Conservation (phyloP, 1,140 invertebrate genomes). For the Patella vulgata region DNA sequence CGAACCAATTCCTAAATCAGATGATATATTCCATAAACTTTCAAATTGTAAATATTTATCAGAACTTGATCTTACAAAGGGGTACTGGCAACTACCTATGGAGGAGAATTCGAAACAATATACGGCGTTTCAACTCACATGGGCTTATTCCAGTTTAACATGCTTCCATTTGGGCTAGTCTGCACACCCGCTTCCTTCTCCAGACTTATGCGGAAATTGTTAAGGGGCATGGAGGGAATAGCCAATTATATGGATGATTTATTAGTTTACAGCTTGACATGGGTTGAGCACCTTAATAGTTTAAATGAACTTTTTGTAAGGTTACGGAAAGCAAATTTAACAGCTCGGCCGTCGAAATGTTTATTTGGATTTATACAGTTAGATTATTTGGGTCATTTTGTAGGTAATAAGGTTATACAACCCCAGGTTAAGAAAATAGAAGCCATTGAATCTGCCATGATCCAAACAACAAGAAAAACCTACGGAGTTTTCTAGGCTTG, state of each 20-base stretch:
- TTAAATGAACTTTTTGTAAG: constrained; percentile 17
- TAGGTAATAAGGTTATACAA: constrained; percentile 42
- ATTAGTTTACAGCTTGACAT: constrained; percentile 13
- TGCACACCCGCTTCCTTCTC: constrained; percentile 24
- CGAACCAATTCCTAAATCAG: constrained; percentile 40
- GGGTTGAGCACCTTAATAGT: constrained; percentile 13
- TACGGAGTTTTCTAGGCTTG: constrained; percentile 42
- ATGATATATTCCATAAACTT: constrained; percentile 33
- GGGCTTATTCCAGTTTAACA: constrained; percentile 27
- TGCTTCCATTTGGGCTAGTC: constrained; percentile 44
- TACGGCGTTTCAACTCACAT: constrained; percentile 27
- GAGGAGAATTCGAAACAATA: neutral
- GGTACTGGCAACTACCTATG: constrained; percentile 37
- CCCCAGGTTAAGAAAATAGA: constrained; percentile 55
- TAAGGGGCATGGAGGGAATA: constrained; percentile 20
- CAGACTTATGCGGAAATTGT: constrained; percentile 28
- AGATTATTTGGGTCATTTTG: constrained; percentile 31
- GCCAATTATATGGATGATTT: constrained; percentile 44
- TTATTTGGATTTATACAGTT: constrained; percentile 15
- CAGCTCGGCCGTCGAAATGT: constrained; percentile 29
- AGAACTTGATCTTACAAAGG: constrained; percentile 33
- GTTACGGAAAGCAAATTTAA: constrained; percentile 20
- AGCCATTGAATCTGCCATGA: constrained; percentile 54
- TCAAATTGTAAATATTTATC: constrained; percentile 2
- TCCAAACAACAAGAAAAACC: constrained; percentile 57